Conservation (phyloP, 2,888 invertebrate genomes). For the Andrena minutula region DNA sequence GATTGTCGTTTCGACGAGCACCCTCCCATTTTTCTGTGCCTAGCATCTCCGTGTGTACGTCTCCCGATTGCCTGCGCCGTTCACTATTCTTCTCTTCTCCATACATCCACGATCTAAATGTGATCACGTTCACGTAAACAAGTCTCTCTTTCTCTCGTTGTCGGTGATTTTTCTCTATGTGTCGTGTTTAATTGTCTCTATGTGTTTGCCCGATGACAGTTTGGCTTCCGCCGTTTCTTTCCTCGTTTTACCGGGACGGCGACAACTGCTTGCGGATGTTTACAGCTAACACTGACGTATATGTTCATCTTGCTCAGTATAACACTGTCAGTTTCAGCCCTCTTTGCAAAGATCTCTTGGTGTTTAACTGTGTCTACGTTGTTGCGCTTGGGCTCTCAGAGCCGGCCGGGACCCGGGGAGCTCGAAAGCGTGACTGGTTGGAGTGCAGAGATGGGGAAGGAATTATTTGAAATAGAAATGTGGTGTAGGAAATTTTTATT, state of each 20-base stretch:
- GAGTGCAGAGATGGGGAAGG: too few species aligned
- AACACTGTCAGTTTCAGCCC: constrained; percentile 84
- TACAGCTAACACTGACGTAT: constrained; percentile 84
- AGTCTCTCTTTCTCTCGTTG: not conserved
- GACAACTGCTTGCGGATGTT: constrained; percentile 62
- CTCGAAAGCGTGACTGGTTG: not conserved
- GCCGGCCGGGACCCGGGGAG: constrained; percentile 14
- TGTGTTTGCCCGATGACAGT: constrained; percentile 53
- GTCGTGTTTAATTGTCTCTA: constrained; percentile 27
- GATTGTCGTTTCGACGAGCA: constrained; percentile 19
- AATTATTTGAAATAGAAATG: too few species aligned
- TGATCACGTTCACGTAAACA: constrained; percentile 34
- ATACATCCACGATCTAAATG: constrained; percentile 33
- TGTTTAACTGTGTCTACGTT: constrained; percentile 55
- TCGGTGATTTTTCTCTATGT: constrained; percentile 26
- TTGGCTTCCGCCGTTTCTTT: constrained; percentile 60
- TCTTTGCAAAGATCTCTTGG: constrained; percentile 70
- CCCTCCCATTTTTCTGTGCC: constrained; percentile 6
- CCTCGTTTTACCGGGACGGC: constrained; percentile 48
- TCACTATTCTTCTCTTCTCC: not conserved
- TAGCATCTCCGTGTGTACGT: not conserved
- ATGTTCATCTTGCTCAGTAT: constrained; percentile 85
- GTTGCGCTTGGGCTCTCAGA: constrained; percentile 28
- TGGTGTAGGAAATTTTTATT: too few species aligned
- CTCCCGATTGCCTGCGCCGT: constrained; percentile 31